Evolutionary conservation across 2,113 vertebrate species (phyloP).

Genomic region (Onychostoma macrolepis): DNA sequence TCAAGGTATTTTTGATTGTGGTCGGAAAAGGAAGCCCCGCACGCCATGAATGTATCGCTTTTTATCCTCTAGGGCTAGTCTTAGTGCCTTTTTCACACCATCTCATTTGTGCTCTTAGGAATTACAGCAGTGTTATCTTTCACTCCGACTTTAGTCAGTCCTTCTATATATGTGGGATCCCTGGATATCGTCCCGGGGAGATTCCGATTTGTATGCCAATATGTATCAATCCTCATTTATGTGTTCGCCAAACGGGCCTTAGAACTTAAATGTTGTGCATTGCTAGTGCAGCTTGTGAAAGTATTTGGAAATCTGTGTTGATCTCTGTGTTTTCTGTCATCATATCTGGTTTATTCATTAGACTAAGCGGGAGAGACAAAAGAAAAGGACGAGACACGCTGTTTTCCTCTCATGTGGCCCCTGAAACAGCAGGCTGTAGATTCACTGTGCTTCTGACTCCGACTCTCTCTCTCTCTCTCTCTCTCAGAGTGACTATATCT

Average conservation of each 20-base stretch:
- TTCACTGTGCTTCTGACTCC: slow-evolving; percentile 38
- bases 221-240: slow-evolving; percentile 48
- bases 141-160: slow-evolving; percentile 4
- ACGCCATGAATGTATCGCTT: slow-evolving; percentile 77
- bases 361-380: background rate
- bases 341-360: slow-evolving; percentile 25
- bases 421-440: slow-evolving; percentile 53
- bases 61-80: slow-evolving; percentile 76
- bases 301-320: slow-evolving; percentile 41
- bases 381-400: background rate
- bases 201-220: slow-evolving; percentile 28
- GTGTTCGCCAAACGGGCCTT: slow-evolving; percentile 51
- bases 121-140: slow-evolving; percentile 35
- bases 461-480: slow-evolving; percentile 1
- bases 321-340: slow-evolving; percentile 16
- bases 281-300: slow-evolving; percentile 49
- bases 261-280: slow-evolving; percentile 52
- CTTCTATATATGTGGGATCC: slow-evolving; percentile 14
- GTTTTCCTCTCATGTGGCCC: slow-evolving; percentile 16
- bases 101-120: slow-evolving; percentile 60
- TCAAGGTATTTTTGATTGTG: slow-evolving; percentile 60
- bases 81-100: slow-evolving; percentile 78
- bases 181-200: background rate
- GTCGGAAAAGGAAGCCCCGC: slow-evolving; percentile 59
- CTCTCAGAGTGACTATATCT: slow-evolving; percentile 43